Percentiles rank a stretch among this genome's conserved stretches.
These are phyloP conservation scores for Ictalurus furcatus DNA, from an alignment of 2,113 vertebrate genomes.

Conservation along the genomic window DNA sequence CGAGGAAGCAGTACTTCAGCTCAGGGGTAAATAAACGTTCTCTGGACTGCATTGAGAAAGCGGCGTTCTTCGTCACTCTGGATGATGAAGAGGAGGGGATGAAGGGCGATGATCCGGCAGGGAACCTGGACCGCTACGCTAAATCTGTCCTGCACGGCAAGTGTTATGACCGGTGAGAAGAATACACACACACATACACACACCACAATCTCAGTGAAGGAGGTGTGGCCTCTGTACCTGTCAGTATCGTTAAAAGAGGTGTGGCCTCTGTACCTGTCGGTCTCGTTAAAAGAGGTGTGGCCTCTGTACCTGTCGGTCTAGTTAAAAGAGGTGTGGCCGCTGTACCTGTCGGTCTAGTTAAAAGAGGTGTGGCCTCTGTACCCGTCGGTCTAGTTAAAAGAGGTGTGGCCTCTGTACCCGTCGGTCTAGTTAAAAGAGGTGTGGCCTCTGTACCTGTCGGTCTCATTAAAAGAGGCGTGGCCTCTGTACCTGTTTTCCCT, in stretches of 20 bases:
- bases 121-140: constrained; percentile 80
- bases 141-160: constrained; percentile 83
- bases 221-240: neutral
- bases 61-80: constrained; percentile 83
- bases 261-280: neutral
- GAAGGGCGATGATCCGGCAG: constrained; percentile 71
- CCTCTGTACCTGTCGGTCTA: too few relatives aligned
- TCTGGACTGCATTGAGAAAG: constrained; percentile 79
- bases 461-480: too few relatives aligned
- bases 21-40: constrained; percentile 71
- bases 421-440: too few relatives aligned
- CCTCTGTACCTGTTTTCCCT: too few relatives aligned
- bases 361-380: too few relatives aligned
- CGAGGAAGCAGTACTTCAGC: constrained; percentile 74
- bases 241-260: neutral
- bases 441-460: too few relatives aligned
- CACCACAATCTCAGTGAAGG: neutral
- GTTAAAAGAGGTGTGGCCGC: too few relatives aligned
- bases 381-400: too few relatives aligned
- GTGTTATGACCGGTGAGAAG: constrained; percentile 82
- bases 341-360: too few relatives aligned
- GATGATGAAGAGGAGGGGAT: constrained; percentile 81
- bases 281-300: neutral
- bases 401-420: too few relatives aligned
- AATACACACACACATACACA: neutral